Percentiles rank a stretch among this genome's conserved stretches.
phyloP scores from a whole-genome alignment of 2,888 invertebrate species.

The Stenichneumon culpator region DNA sequence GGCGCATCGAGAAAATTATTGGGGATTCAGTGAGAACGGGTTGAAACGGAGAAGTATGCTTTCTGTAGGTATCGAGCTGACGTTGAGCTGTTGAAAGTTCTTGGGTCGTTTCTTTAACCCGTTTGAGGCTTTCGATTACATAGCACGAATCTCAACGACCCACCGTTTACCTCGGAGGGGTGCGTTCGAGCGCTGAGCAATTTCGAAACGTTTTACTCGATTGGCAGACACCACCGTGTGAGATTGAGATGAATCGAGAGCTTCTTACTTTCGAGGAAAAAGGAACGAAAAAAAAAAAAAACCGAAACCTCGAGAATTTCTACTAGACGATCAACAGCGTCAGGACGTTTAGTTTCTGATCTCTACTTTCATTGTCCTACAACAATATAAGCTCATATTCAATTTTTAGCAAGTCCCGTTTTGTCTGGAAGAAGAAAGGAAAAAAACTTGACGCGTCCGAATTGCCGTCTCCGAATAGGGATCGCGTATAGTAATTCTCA shows the following conservation, averaged over 20 bases:
- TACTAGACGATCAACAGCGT: not conserved
- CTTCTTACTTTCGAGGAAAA: constrained; percentile 19
- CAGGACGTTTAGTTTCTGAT: not conserved
- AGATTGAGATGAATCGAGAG: constrained; percentile 43
- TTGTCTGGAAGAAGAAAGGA: not conserved
- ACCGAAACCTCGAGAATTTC: not conserved
- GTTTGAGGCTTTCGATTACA: constrained; percentile 45
- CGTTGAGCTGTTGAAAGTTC: constrained; percentile 52
- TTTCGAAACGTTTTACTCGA: constrained; percentile 60
- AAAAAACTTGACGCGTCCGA: not conserved
- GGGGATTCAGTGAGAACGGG: constrained; percentile 28
- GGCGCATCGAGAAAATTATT: constrained; percentile 65
- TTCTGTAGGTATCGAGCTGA: constrained; percentile 17
- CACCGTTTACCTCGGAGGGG: constrained; percentile 39
- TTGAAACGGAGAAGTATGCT: constrained; percentile 12
- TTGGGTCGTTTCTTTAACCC: constrained; percentile 58
- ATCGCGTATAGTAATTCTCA: not conserved
- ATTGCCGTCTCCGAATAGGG: not conserved
- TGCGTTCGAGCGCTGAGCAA: constrained; percentile 41
- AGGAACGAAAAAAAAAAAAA: not conserved
- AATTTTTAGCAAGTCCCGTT: no score
- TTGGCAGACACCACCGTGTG: constrained; percentile 54
- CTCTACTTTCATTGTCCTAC: not conserved
- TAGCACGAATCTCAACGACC: constrained; percentile 29
- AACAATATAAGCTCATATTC: not conserved